Base-by-base conservation (phyloP, 2,888 invertebrate genomes). In the Rotaria magnacalcarata region DNA sequence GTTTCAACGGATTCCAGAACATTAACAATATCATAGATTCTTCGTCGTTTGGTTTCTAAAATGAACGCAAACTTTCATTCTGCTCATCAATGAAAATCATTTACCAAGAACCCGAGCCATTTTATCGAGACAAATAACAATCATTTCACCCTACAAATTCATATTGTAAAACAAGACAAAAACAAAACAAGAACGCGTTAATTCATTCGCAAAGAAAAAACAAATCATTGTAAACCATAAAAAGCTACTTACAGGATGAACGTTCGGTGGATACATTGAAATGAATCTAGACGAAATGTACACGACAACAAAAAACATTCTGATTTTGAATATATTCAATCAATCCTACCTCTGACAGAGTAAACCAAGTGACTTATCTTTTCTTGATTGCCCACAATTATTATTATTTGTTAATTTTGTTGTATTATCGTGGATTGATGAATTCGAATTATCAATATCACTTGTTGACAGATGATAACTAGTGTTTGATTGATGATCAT, bases 11-110 rank as follows among this genome's bases (percentile, higher is more conserved):
- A 94, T 90, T 94, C 94, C 87, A 94, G 90, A 86, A 94, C 94
- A 91, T 94, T 94, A 86, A 94, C 93, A 88, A 94, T 94, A 89
- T 94, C 94, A 91, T 94, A 94, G 90, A 94, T 93, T 89, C 94
- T 92, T 58, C 94, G 19, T 24, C 86, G 85, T 80, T 86, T 80
- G n/a, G 85, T 85, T 47, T 85, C 86, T 86, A 85, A 56, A 85
- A 11, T 34, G 7, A 67, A 84, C 11, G 41, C 54, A 74, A 3
- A 24, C 5, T 16, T 11, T n/a, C 5, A 19, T 50, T 58, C 7
- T 60, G 0, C 1, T 11, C 14, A 3, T 8, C 11, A 19, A 14
- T 3, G 47, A 19, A 34, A 21, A 21, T 16, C 11, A 58, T 19
- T 86, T 84, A 86, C 86, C 86, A 43, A 86, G 58, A 8, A 86